Conservation (phyloP, 2,797 vertebrate species). For the Potorous gilbertii region DNA sequence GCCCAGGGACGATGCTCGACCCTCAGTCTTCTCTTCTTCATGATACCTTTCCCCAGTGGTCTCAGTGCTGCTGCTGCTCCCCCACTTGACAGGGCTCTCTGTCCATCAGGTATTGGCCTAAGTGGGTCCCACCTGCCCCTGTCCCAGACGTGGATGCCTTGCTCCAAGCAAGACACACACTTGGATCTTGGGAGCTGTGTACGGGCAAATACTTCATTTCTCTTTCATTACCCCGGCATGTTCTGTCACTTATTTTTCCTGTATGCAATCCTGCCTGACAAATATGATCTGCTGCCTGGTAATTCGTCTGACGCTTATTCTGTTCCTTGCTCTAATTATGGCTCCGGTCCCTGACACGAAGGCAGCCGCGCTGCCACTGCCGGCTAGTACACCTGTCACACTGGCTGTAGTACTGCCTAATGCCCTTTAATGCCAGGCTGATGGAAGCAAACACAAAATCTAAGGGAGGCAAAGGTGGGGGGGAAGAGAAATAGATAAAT, state of each 20-base stretch:
- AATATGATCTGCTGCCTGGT: conserved; percentile 88
- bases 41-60: background rate
- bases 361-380: conserved; percentile 79
- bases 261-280: conserved; percentile 89
- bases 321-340: conserved; percentile 87
- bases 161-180: conserved; percentile 73
- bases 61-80: background rate
- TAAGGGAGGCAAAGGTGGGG: conserved; percentile 58
- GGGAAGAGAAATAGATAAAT: conserved; percentile 65
- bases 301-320: conserved; percentile 88
- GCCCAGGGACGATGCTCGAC: background rate
- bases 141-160: conserved; percentile 64
- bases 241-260: conserved; percentile 90
- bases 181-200: conserved; percentile 80
- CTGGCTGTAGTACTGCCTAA: conserved; percentile 81
- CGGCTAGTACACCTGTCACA: conserved; percentile 86
- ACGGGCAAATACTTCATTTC: conserved; percentile 87
- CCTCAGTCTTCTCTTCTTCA: background rate
- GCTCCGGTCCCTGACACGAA: conserved; percentile 80
- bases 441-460: conserved; percentile 86
- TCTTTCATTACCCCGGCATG: conserved; percentile 87
- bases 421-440: conserved; percentile 90
- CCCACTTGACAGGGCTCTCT: background rate
- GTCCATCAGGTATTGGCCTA: rapidly evolving
- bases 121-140: conserved; percentile 1